Base-by-base conservation (phyloP, 2,797 vertebrate genomes). In the Acrossocheilus fasciatus region DNA sequence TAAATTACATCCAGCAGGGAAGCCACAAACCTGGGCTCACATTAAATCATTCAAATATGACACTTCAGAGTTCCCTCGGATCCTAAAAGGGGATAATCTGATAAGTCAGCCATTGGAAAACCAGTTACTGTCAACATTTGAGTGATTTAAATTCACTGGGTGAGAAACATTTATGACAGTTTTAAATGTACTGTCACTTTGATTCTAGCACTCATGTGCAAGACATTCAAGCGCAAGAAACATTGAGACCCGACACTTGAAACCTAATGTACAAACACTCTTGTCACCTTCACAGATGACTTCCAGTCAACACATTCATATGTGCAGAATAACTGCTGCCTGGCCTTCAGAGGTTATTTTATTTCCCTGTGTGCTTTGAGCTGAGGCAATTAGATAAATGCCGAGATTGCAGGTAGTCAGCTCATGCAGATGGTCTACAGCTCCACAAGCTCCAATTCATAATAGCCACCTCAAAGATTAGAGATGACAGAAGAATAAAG, bases 1-100 rank as follows among this genome's bases (percentile, higher is more conserved):
- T 82, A 91, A 93, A 93, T 88, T 86, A 45, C 12, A 87, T 85
- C 82, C 70, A 93, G 92, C 79, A 84, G 45, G 54, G 62, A 81
- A 83, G 50, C 69, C 30, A 59, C 68, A 54, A 78, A 78, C 45
- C 41, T 36, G 34, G 43, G 43, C 62, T 88, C 50, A 74, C 50
- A 73, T 84, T 59, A 85, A 82, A 83, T 88, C 82, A 89, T 83
- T 45, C 14, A 83, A 87, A 87, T 81, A 81, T 82, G 86, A 89
- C 82, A 88, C 86, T 68, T 82, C 68, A 74, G 79, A 79, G 59
- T 66, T 64, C 47, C 62, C 26, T 68, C 43, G 18, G 84, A 86
- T 81, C 72, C 30, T 39, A 43, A 83, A 87, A 69, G 52, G 41
- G 66, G 18, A 76, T 81, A 39, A 90, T 81, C 70, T 64, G 54